Base-by-base conservation (phyloP, 2,888 invertebrate species). In the Zootermopsis nevadensis region DNA sequence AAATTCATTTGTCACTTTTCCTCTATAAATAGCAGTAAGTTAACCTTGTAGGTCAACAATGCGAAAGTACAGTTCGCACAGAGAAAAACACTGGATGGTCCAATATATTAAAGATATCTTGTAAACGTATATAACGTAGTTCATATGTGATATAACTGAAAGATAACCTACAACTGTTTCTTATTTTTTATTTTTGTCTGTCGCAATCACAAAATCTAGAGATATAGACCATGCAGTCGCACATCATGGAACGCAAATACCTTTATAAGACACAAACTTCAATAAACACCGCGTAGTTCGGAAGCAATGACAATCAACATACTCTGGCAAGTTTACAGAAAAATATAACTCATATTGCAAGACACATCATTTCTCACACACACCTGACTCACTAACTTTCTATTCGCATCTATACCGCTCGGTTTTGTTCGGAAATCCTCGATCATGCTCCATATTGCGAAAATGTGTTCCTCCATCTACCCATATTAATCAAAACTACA, bases 11-110 rank as follows among this genome's bases (percentile, higher is more conserved):
- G 79, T 79, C 66, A 77, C 66, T 60, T 60, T 60, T 66, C 60
- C 60, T 79, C 79, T 79, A 79, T 66, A 60, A 60, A 60, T 79
- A 79, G 79, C 38, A n/a, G 24, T 38, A 74, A 74, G 74, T 74
- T 74, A 74, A 74, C 74, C 74, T 74, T 74, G 74, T 42, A 38
- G 74, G 42, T 74, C 74, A 74, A 74, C 38, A 74, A 74, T 74
- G 33, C 33, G 31, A 72, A n/a, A 33, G 67, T 31, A 27, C 27
- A 67, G 33, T 69, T 33, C 69, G 19, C 15, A 1, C 7, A 19
- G 8, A 69, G 22, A 69, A 69, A 30, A 69, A 69, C 30, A 69
- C 6, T 33, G 15, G 69, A 4, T 8, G 7, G 69, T 69, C 24
- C 31, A 69, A 30, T 33, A 22, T 0, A 31, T 33, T 31, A 15